Base-by-base conservation (phyloP, 2,888 invertebrate genomes). In the Stegana nigrithorax region DNA sequence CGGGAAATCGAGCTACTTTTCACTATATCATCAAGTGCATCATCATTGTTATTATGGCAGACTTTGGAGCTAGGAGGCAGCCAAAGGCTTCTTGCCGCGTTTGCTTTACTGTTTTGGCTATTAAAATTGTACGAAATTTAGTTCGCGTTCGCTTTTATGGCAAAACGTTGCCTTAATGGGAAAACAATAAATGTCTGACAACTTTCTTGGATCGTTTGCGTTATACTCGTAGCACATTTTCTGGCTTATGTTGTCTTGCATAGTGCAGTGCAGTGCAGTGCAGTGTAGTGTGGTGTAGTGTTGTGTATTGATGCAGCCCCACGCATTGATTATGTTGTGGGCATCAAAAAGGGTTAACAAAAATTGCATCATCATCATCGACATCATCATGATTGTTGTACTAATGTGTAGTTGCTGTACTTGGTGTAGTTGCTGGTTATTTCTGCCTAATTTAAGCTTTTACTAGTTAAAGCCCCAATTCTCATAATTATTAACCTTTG, bases 101-200 rank as follows among this genome's bases (percentile, higher is more conserved):
- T 44, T 59, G 67, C 56, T 64, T 62, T 61, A 26, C 65, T 67
- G 61, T 67, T 64, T 76, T 68, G 67, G 70, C 69, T n/a, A 69
- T 75, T 75, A 77, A 75, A 78, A 80, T 79, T 78, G 81, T 79
- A 80, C 67, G 79, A 77, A 79, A 80, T 79, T 79, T 79, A 80
- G 78, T 78, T 80, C 79, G 79, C 78, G 78, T 78, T 80, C 78
- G 80, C 80, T 17, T 63, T 78, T 76, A 72, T 70, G 70, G 14
- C 17, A 39, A 39, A 5, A 39, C 39, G 50, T 60, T 71, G 68
- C 80, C 78, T 74, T 78, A 78, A 78, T 75, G 69, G 78, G 78
- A 71, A 79, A 80, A 78, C 79, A 78, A 78, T 78, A 78, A 78
- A n/a, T n/a, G 50, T 50, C 17, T 50, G 26, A 2, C 21, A 45